These are phyloP conservation scores for Drepana falcataria DNA, from an alignment of 2,888 invertebrate species.

Conservation along the genomic window DNA sequence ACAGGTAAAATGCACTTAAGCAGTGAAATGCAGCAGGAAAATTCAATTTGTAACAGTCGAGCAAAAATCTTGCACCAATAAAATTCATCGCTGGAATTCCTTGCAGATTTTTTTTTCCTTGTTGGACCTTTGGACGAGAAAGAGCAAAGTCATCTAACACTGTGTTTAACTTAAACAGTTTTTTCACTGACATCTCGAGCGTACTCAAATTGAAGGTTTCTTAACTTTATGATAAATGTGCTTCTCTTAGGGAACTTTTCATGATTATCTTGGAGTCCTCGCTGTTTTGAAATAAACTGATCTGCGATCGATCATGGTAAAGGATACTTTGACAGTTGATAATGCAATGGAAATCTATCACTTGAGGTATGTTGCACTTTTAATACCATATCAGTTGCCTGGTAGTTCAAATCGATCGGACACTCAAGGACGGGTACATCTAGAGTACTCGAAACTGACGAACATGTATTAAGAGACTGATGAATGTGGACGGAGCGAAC, in stretches of 20 bases:
- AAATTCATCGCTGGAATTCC: constrained; percentile 4
- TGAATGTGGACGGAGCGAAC: too few species aligned
- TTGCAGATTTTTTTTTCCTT: constrained; percentile 3
- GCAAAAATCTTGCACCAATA: constrained; percentile 4
- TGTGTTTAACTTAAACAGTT: constrained; percentile 19
- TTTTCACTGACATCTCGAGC: constrained; percentile 8
- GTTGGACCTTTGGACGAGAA: constrained; percentile 9
- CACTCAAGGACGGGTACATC: too few species aligned
- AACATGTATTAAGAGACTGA: too few species aligned
- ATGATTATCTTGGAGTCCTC: constrained; percentile 5
- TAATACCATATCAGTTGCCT: too few species aligned
- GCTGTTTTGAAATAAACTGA: constrained; percentile 5
- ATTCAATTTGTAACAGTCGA: not conserved
- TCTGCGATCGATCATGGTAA: constrained; percentile 7
- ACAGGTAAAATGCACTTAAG: not conserved
- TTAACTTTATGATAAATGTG: constrained; percentile 21
- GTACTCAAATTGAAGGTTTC: constrained; percentile 15
- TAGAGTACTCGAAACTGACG: too few species aligned
- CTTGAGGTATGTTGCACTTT: too few species aligned
- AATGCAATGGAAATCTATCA: not conserved
- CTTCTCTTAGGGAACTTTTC: constrained; percentile 4
- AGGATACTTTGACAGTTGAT: constrained; percentile 5
- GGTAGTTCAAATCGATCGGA: too few species aligned
- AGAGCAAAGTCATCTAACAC: constrained; percentile 17
- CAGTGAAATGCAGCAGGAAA: not conserved